phyloP scores from a whole-genome alignment of 2,888 invertebrate genomes.

The Alsophila aescularia region DNA sequence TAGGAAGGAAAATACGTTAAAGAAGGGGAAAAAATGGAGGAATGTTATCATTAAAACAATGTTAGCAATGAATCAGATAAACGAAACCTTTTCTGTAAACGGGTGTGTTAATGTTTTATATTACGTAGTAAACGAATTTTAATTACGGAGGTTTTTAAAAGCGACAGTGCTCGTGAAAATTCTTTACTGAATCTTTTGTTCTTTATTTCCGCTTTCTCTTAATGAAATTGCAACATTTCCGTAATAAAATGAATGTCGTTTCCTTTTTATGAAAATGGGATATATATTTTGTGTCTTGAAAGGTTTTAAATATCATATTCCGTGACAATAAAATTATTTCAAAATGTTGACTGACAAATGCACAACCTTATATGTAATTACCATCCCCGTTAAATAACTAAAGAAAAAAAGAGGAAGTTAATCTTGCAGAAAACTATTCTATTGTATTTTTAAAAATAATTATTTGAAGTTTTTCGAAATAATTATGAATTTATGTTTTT shows the following conservation, averaged over 20 bases:
- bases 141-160: slow-evolving; percentile 21
- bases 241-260: slow-evolving; percentile 11
- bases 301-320: no score
- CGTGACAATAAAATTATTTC: no score
- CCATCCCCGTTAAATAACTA: no score
- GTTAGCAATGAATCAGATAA: slow-evolving; percentile 66
- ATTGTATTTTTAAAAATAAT: no score
- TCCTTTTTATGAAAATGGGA: slow-evolving; percentile 11
- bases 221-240: slow-evolving; percentile 26
- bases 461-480: no score
- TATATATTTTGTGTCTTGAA: no score
- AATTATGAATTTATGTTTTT: no score
- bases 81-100: slow-evolving; percentile 60
- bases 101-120: slow-evolving; percentile 57
- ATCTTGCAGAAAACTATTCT: no score
- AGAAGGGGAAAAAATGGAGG: slow-evolving; percentile 50
- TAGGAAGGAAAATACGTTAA: slow-evolving; percentile 61
- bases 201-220: slow-evolving; percentile 22
- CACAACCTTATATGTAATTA: no score
- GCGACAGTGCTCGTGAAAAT: slow-evolving; percentile 14
- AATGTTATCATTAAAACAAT: slow-evolving; percentile 67
- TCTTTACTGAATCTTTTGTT: slow-evolving; percentile 24
- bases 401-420: no score
- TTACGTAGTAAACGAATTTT: slow-evolving; percentile 35
- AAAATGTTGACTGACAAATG: neutral